A percentile compares a stretch with the other conserved stretches of the same genome.
These are phyloP conservation scores for Polydrusus cervinus DNA, from an alignment of 2,888 invertebrate species.

Conservation along the genomic window DNA sequence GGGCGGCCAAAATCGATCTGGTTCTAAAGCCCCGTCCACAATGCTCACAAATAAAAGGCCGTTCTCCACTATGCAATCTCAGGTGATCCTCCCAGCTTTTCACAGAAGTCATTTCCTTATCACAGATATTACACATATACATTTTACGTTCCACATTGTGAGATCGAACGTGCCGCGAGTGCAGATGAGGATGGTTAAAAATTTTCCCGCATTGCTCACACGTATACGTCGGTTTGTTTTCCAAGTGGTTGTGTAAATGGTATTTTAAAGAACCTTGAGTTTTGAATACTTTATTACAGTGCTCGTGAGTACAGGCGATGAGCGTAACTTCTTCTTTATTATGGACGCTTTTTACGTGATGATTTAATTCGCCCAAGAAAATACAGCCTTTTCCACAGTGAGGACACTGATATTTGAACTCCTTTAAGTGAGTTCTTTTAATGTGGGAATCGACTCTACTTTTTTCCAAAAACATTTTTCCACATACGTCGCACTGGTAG, in stretches of 20 bases:
- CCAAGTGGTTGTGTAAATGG: constrained; percentile 64
- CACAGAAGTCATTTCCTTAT: constrained; percentile 45
- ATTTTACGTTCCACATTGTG: constrained; percentile 61
- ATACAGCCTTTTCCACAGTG: constrained; percentile 77
- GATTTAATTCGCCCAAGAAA: constrained; percentile 75
- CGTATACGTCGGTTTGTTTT: constrained; percentile 40
- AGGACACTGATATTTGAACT: constrained; percentile 76
- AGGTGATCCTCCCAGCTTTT: constrained; percentile 45
- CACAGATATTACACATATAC: constrained; percentile 55
- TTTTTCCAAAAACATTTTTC: constrained; percentile 75
- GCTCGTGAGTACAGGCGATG: constrained; percentile 36
- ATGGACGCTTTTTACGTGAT: constrained; percentile 67
- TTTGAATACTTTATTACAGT: constrained; percentile 54
- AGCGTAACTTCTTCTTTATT: constrained; percentile 25
- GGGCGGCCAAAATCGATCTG: constrained; percentile 60
- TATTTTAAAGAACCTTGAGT: constrained; percentile 45
- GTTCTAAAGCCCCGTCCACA: constrained; percentile 68
- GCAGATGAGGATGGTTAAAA: constrained; percentile 53
- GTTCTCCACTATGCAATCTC: constrained; percentile 51
- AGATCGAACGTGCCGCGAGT: constrained; percentile 63
- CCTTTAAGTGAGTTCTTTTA: constrained; percentile 75
- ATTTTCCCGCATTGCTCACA: constrained; percentile 56
- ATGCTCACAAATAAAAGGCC: constrained; percentile 59
- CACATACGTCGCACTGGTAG: constrained; percentile 48
- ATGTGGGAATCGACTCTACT: constrained; percentile 75